These are phyloP conservation scores for Chlorodrepanis virens DNA, from an alignment of 2,113 vertebrate species.

Conservation along the genomic window DNA sequence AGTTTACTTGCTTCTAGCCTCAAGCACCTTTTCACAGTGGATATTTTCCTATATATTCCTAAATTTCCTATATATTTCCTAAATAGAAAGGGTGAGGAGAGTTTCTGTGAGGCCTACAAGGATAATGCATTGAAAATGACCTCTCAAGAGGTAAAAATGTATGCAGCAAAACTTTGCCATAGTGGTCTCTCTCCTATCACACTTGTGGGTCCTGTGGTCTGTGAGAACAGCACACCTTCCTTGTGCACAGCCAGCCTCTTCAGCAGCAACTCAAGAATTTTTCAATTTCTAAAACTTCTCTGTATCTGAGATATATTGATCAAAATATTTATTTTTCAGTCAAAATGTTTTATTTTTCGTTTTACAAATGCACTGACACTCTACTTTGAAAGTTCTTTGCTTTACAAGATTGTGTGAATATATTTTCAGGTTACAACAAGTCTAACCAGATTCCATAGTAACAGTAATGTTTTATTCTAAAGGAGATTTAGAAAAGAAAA, in stretches of 20 bases:
- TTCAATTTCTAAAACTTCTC: neutral
- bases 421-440: neutral
- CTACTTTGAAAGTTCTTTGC: neutral
- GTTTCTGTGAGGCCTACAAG: neutral
- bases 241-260: neutral
- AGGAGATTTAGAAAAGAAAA: neutral
- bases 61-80: neutral
- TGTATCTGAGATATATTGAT: neutral
- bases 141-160: neutral
- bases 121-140: neutral
- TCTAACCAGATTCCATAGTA: neutral
- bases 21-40: neutral
- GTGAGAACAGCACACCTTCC: accelerated
- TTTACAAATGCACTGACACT: neutral
- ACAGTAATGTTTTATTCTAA: neutral
- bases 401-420: accelerated
- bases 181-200: neutral
- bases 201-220: neutral
- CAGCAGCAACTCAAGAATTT: neutral
- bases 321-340: neutral
- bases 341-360: neutral
- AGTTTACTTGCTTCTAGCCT: neutral
- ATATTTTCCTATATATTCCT: neutral
- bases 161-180: accelerated
- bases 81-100: neutral